Evolutionary conservation across 1,140 invertebrate species (phyloP), one percentile per base, ranked within the genome.

Genomic region (Hylaeus anthracinus): DNA sequence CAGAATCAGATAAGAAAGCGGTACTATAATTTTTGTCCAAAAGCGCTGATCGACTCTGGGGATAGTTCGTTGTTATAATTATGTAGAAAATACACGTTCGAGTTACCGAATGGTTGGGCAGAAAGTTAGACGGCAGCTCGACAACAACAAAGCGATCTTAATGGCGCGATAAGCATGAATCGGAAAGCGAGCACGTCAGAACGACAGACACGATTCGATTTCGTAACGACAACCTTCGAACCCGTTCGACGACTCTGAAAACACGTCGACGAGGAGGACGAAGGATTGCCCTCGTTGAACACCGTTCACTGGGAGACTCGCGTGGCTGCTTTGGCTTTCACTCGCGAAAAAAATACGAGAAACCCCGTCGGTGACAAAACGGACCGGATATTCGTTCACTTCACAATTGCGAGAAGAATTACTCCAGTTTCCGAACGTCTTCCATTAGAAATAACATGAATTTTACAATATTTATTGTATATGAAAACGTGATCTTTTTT

Each of bases 201-300:
- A 61, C 72, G 55, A 61, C 45, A 53, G 56, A 75, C 53, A n/a
- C 48, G 64, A 43, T 67, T 75, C 63, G 60, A 79, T 79, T 79
- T 79, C 77, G 77, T 79, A 79, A 79, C 63, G 71, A 45, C 70
- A 79, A 79, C 77, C 77, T 79, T 79, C 77, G 79, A 80, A 80
- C 79, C 79, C 63, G 79, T 80, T 75, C 72, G 70, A 65, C 77
- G 61, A 48, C 70, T 79, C 56, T 75, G 79, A 67, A 80, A 80
- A 80, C 45, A 75, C 72, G 51, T 10, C 51, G 64, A 2, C 26
- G 60, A 53, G 26, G 70, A 79, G 51, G 77, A 75, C 37, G 72
- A 67, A 74, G 63, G 53, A 75, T 75, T 69, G 55, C 71, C 71
- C 43, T 60, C 55, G 45, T 66, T 58, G 15, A 65, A 65, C 70